Base-by-base conservation (phyloP, 2,113 vertebrate genomes). In the Gallinago media region DNA sequence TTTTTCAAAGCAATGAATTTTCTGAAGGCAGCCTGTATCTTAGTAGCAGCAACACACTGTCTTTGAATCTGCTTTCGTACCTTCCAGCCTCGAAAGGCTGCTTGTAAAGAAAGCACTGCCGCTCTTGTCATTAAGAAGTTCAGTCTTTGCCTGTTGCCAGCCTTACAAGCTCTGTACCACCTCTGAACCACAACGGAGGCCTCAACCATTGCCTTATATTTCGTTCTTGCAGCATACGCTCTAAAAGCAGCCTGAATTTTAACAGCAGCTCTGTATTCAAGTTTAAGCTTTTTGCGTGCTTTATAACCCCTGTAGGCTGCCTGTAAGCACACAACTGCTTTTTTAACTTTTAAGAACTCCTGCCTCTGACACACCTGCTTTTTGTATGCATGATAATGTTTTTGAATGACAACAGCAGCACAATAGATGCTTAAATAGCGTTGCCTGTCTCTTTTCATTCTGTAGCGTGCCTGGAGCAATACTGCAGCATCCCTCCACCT, bases 241-340 rank as follows among this genome's bases (percentile, higher is more conserved):
- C 98, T 98, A 91, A 99, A 99, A 63, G 97, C 98, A 15, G 98
- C 96, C 82, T 99, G 99, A 80, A 99, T 98, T 91, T 96, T 96
- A 26, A 97, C 4, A 34, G 99, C 98, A 9, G 99, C 98, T 34
- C 10, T 12, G 21, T 94, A 91, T 73, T 97, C 97, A 20, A 89
- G 94, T 80, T 97, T 97, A 49, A 98, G 94, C 26, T 97, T 97
- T 40, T 65, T 88, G 6, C 94, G 97, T 40, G 97, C 88, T 75
- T 87, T 94, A 31, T 97, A 93, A 36, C 98, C 98, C 94, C 98
- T 98, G 88, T 96, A 99, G 34, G 92, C 97, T 44, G 99, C 98
- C 94, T 99, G 99, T 85, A 99, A 94, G 65, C 97, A 89, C 25
- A 98, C 42, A 2, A 71, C 66, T 50, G 98, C 98, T 79, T 94